phyloP scores from a whole-genome alignment of 2,113 vertebrate species.

The Chiloscyllium plagiosum region DNA sequence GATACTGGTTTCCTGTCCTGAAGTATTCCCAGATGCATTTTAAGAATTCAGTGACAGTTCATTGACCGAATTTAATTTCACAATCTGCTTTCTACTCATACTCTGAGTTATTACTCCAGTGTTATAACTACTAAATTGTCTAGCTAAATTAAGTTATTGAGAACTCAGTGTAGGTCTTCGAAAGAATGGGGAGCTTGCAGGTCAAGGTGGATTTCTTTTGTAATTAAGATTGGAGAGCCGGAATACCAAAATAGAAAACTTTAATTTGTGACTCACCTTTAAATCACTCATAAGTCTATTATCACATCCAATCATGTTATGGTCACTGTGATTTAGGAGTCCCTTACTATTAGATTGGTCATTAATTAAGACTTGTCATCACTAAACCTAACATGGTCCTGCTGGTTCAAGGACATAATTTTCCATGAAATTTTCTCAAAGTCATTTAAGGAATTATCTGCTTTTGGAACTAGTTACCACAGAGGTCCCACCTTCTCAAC shows the following conservation, averaged over 20 bases:
- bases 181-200: neutral
- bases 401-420: no score
- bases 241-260: neutral
- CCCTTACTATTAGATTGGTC: neutral
- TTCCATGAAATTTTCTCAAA: no score
- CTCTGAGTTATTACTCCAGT: neutral
- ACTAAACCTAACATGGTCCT: no score
- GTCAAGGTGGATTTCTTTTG: neutral
- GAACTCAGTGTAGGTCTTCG: neutral
- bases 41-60: neutral
- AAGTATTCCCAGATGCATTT: no score
- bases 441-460: no score
- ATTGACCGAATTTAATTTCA: no score
- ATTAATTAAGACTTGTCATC: neutral
- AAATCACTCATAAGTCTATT: neutral
- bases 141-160: no score
- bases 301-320: neutral
- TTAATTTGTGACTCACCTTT: neutral
- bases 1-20: no score
- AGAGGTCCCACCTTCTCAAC: no score
- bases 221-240: neutral
- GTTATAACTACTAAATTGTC: no score
- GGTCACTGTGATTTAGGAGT: neutral
- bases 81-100: neutral
- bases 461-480: no score